phyloP scores from a whole-genome alignment of 2,797 vertebrate genomes.

The Nothura maculosa region DNA sequence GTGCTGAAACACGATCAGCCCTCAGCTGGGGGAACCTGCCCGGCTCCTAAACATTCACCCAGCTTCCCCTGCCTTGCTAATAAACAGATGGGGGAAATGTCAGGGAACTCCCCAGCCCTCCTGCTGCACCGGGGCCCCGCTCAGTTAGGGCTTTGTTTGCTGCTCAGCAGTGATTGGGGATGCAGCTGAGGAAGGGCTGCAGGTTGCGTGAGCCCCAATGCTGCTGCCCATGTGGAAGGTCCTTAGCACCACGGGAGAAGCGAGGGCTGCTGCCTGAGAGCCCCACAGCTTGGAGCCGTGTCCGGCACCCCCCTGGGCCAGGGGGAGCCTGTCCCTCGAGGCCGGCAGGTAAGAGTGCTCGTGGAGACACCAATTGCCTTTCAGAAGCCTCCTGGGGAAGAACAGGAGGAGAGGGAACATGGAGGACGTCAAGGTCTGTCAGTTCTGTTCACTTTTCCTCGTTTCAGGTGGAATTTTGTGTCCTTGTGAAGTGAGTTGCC shows the following conservation, averaged over 20 bases:
- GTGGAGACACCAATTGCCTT: neutral
- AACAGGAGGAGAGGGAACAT: neutral
- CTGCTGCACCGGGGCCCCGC: neutral
- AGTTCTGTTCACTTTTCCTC: neutral
- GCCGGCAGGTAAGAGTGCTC: neutral
- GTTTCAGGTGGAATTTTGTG: neutral
- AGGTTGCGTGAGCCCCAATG: neutral
- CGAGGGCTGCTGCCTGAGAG: neutral
- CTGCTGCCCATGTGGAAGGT: neutral
- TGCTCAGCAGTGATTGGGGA: neutral
- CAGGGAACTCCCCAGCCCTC: neutral
- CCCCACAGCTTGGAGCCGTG: neutral
- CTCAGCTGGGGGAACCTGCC: fast-evolving
- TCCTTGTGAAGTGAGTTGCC: neutral
- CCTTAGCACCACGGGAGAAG: neutral
- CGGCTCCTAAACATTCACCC: neutral
- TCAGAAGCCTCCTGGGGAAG: neutral
- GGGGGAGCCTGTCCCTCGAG: fast-evolving
- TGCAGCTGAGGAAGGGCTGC: neutral
- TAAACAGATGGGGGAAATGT: constrained; percentile 13
- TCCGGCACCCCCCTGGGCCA: neutral
- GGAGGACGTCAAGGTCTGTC: neutral
- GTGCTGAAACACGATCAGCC: neutral
- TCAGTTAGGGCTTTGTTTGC: neutral
- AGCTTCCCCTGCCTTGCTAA: neutral